Conservation (phyloP, 2,113 vertebrate species). For the Tachuris rubrigastra region DNA sequence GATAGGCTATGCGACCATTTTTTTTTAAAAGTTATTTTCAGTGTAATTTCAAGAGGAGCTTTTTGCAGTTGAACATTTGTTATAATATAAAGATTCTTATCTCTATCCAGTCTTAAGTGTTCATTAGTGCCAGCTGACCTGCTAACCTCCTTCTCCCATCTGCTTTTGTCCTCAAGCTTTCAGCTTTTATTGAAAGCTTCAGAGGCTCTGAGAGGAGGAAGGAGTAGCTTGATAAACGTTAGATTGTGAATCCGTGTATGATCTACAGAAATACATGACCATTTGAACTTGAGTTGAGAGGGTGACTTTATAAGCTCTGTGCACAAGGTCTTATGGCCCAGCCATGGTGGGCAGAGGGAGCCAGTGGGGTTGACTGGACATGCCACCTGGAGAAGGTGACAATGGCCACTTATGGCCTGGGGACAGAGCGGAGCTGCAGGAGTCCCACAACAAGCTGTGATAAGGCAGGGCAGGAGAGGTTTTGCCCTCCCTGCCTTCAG, state of each 20-base stretch:
- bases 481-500: not conserved
- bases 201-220: not conserved
- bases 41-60: not conserved
- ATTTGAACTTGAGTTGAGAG: not conserved
- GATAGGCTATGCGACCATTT: fast-evolving
- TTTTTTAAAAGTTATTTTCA: not conserved
- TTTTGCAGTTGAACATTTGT: not conserved
- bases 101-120: not conserved
- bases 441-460: no score
- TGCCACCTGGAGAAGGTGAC: not conserved
- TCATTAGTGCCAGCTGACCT: not conserved
- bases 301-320: fast-evolving
- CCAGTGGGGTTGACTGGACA: not conserved
- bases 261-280: fast-evolving
- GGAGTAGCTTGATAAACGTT: not conserved
- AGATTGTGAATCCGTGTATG: not conserved
- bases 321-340: no score
- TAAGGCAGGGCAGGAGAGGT: not conserved
- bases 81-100: not conserved
- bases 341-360: fast-evolving
- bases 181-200: not conserved
- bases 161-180: not conserved
- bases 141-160: not conserved
- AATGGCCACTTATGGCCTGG: no score
- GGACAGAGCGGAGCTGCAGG: not conserved